Base-by-base conservation (phyloP, 2,113 vertebrate species). In the Coracopsis vasa region DNA sequence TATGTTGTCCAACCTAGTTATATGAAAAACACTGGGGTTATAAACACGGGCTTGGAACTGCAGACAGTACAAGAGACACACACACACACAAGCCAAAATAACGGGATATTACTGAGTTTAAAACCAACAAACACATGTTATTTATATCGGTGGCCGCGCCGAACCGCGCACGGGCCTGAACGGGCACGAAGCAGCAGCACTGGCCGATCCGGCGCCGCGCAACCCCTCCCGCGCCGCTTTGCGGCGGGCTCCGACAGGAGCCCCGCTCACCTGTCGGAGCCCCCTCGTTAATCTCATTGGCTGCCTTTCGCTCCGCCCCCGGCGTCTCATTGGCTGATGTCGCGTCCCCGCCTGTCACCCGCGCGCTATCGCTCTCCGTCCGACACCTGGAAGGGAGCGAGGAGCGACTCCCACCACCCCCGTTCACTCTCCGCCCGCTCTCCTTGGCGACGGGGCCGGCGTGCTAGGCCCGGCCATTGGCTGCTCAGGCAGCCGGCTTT, bases 51-150 rank as follows among this genome's bases (percentile, higher is more conserved):
- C 16, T 5, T 0, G 17, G 8, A 28, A 3, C 4, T 2, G 3
- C 11, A 3, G 5, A 1, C 3, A 1, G 9, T 0, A 1, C 3
- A 3, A 3, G 2, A 4, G 11, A 37, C 58, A 60, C 54, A 3
- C 16, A 1, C 33, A 25, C 27, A 18, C 10, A 16, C 7, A 27
- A 7, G 4, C 10, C 39, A 27, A 15, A 11, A 2, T 0, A 33
- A 3, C 2, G 48, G 41, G 33, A 5, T 20, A 11, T 4, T 24
- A 6, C 13, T 39, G 16, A 5, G 4, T 13, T 4, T 1, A 6
- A 10, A 12, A 19, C 35, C 20, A 35, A 35, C 15, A 15, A 1
- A 4, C 56, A 7, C 9, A 58, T 9, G 6, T 23, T 25, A 29
- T 9, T 41, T 31, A 20, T 13, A 16, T 5, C 13, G 56, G 56